phyloP scores from a whole-genome alignment of 2,113 vertebrate species.

The Hemiscyllium ocellatum region DNA sequence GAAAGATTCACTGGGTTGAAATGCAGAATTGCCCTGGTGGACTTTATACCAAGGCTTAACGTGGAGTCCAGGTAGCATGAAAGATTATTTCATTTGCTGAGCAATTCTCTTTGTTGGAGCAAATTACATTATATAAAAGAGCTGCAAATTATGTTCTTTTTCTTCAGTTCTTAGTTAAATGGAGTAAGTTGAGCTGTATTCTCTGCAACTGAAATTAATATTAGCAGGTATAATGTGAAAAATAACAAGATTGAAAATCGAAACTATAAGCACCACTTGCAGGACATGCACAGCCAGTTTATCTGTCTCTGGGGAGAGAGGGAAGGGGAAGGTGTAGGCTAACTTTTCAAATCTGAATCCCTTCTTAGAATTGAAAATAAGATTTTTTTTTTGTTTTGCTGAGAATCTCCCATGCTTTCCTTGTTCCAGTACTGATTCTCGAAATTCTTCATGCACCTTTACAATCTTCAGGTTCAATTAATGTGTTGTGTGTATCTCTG shows the following conservation, averaged over 20 bases:
- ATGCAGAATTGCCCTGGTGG: background rate
- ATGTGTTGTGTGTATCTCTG: background rate
- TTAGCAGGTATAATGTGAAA: background rate
- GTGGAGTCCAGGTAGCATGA: background rate
- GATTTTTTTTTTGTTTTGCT: background rate
- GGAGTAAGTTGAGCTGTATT: background rate
- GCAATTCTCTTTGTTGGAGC: background rate
- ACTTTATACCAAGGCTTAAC: background rate
- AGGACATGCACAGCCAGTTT: background rate
- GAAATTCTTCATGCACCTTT: background rate
- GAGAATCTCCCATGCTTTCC: background rate
- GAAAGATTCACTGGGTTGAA: too few species aligned
- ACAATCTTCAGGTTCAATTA: background rate
- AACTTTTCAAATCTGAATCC: background rate
- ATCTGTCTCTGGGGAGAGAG: background rate
- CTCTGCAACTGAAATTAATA: background rate
- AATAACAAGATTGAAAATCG: background rate
- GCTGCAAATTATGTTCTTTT: background rate
- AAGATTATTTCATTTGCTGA: background rate
- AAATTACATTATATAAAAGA: background rate
- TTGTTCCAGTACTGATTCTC: background rate
- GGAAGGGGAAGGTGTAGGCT: background rate
- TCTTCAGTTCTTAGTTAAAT: background rate
- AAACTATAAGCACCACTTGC: background rate
- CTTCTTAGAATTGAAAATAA: background rate